Evolutionary conservation across 2,888 invertebrate species (phyloP).

Genomic region (Chouioia cunea): DNA sequence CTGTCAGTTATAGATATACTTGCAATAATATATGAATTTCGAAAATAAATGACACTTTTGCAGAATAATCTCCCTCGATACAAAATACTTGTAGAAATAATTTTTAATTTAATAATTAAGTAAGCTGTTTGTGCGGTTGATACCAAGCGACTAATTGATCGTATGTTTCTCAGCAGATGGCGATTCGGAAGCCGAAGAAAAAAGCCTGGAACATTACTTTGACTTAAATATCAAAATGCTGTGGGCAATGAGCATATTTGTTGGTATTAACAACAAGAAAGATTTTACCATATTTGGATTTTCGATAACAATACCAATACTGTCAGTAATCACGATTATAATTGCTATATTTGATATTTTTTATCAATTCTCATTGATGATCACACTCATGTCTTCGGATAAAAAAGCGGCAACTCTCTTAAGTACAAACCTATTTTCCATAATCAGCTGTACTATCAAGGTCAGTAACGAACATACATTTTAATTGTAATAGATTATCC

Average conservation of each 20-base stretch:
- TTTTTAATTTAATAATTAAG: too few relatives aligned
- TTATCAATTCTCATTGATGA: not conserved
- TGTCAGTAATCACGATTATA: not conserved
- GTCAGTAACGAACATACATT: not conserved
- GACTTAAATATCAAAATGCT: not conserved
- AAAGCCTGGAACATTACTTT: not conserved
- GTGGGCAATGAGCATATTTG: not conserved
- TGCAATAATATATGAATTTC: too few relatives aligned
- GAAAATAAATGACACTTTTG: too few relatives aligned
- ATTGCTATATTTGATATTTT: not conserved
- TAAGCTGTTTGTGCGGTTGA: too few relatives aligned
- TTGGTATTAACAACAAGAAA: not conserved
- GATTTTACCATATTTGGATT: not conserved
- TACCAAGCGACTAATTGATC: too few relatives aligned
- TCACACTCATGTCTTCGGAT: not conserved
- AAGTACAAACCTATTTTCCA: not conserved
- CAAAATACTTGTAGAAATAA: too few relatives aligned
- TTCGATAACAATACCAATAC: not conserved
- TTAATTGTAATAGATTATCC: too few relatives aligned
- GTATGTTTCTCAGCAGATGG: too few relatives aligned
- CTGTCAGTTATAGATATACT: too few relatives aligned
- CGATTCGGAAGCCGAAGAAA: not conserved
- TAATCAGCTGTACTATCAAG: conserved; percentile 1
- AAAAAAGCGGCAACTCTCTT: not conserved
- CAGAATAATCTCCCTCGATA: too few relatives aligned